Evolutionary conservation across 2,113 vertebrate species (phyloP), one percentile per base, ranked within the genome.

Genomic region (Ciconia maguari): DNA sequence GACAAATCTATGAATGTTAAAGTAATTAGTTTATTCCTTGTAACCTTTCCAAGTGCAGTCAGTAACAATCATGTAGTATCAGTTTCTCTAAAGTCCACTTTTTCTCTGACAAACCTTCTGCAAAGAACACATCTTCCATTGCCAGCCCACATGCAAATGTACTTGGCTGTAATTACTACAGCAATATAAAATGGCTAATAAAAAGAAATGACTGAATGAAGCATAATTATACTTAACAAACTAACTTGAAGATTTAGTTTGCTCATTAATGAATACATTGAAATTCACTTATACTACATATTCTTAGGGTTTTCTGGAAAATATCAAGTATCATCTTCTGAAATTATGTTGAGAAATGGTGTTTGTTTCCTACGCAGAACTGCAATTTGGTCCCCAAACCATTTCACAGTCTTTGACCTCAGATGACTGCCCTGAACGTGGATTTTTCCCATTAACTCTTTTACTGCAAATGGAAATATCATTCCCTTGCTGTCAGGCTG

Each of bases 371-470:
- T 91, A 38, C 18, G 58, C 5, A 55, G 30, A 81, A 75, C 61
- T 81, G 29, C 15, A 51, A 10, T 93, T 78, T 94, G 65, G 21
- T 9, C 52, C 65, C 44, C 30, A 84, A 83, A 87, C 10, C 0
- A 32, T 85, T 90, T 92, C 34, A 78, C 1, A 2, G 64, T 84
- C 48, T 89, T 81, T 92, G 88, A 90, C 80, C 57, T 89, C 57
- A 92, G 44, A 89, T n/a, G 52, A 61, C 24, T 69, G 22, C 25
- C n/a, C 27, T 42, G 48, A 82, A 89, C 6, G 3, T 64, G 72
- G 34, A 68, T 82, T 92, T 88, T 90, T 54, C 42, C 76, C 72
- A 64, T 94, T 93, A 96, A 89, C 68, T 91, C 76, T 94, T 96
- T 87, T 93, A 81, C 30, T 87, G 69, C 52, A 94, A 61, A 79